Percentiles rank a stretch among this genome's conserved stretches.
Evolutionary conservation across 2,113 vertebrate genomes (phyloP).

Genomic region (Tympanuchus pallidicinctus): DNA sequence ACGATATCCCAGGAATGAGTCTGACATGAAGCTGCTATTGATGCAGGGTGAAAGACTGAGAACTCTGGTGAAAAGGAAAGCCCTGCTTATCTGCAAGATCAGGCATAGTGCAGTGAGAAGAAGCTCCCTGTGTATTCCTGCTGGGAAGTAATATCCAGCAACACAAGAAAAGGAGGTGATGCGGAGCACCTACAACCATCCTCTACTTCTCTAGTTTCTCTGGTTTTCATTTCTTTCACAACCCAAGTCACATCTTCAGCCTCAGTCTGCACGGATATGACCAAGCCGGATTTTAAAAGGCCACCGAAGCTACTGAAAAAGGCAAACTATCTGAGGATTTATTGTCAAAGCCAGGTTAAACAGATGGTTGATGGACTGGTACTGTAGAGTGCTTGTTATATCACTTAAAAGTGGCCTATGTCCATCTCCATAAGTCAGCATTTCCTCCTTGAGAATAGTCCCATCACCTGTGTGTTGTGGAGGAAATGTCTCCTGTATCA

Average conservation of each 20-base stretch:
- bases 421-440: fast-evolving
- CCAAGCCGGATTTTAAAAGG: background rate
- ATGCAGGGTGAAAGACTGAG: background rate
- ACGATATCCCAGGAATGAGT: background rate
- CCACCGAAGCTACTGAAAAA: background rate
- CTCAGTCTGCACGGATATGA: background rate
- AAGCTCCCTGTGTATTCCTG: background rate
- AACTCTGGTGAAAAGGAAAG: background rate
- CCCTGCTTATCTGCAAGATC: background rate
- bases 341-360: background rate
- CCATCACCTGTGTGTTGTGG: background rate
- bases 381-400: background rate
- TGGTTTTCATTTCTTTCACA: background rate
- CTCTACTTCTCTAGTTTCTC: background rate
- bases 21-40: background rate
- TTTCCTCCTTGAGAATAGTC: background rate
- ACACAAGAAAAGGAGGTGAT: background rate
- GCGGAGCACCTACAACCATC: fast-evolving
- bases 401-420: background rate
- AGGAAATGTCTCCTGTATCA: background rate
- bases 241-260: background rate
- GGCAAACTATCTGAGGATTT: background rate
- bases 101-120: background rate
- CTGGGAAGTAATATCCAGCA: fast-evolving
- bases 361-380: background rate